These are phyloP conservation scores for Bombus waltoni DNA, from an alignment of 1,140 invertebrate genomes.

Conservation along the genomic window DNA sequence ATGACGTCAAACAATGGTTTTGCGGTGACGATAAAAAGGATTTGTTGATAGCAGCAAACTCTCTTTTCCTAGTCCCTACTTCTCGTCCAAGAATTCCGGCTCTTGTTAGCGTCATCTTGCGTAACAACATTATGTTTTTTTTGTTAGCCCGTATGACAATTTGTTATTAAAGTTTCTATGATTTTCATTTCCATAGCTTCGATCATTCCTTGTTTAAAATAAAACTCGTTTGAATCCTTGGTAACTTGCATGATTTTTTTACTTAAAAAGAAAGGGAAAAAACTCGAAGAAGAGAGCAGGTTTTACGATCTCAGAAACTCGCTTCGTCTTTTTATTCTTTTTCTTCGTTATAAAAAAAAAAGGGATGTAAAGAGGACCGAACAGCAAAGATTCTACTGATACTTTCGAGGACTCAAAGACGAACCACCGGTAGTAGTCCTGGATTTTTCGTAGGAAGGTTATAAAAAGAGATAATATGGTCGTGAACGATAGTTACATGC, in stretches of 20 bases:
- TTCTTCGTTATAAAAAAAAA: neutral
- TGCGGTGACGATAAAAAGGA: constrained; percentile 52
- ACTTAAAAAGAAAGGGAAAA: neutral
- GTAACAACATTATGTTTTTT: neutral
- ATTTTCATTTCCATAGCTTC: neutral
- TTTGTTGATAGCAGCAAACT: constrained; percentile 34
- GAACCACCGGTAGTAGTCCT: neutral
- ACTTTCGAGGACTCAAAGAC: neutral
- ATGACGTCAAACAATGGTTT: constrained; percentile 53
- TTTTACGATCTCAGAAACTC: neutral
- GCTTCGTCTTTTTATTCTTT: neutral
- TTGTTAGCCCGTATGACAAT: neutral
- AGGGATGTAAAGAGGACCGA: neutral
- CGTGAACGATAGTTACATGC: constrained; percentile 32
- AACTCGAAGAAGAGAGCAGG: neutral
- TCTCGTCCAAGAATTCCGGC: constrained; percentile 9
- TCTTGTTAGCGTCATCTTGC: constrained; percentile 35
- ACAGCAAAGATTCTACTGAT: neutral
- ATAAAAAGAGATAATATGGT: constrained; percentile 40
- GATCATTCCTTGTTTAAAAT: constrained; percentile 1
- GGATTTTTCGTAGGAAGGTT: constrained; percentile 2
- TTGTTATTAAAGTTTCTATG: neutral
- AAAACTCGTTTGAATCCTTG: neutral
- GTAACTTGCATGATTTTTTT: neutral
- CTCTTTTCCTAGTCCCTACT: constrained; percentile 37